These are phyloP conservation scores for Forbesichthys papilliferus DNA, from an alignment of 2,113 vertebrate genomes.

Conservation along the genomic window DNA sequence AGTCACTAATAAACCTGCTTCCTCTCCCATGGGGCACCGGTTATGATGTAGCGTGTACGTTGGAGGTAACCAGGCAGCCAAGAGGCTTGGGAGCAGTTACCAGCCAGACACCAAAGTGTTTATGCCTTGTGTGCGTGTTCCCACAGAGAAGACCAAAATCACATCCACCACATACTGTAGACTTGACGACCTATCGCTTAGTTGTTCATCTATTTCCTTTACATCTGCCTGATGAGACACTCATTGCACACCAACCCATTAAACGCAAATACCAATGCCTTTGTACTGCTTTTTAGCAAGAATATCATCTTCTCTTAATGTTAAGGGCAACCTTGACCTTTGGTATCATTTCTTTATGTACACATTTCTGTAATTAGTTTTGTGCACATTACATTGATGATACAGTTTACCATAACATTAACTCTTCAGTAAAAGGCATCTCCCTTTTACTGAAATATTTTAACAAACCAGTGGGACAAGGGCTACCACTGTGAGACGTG, in stretches of 20 bases:
- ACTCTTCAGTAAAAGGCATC: neutral
- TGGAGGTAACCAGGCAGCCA: slow-evolving; percentile 71
- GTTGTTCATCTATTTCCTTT: slow-evolving; percentile 64
- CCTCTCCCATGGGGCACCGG: slow-evolving; percentile 36
- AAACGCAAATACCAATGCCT: slow-evolving; percentile 51
- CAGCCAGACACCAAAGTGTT: slow-evolving; percentile 61
- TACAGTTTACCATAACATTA: neutral
- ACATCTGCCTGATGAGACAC: slow-evolving; percentile 45
- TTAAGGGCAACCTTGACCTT: neutral
- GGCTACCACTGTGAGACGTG: neutral
- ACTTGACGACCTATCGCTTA: slow-evolving; percentile 37
- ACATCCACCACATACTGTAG: slow-evolving; percentile 18
- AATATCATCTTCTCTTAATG: neutral
- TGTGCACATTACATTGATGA: neutral
- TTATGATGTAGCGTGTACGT: slow-evolving; percentile 43
- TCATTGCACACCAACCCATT: slow-evolving; percentile 5
- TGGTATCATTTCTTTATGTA: neutral
- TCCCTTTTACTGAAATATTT: too few species aligned
- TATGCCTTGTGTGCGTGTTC: slow-evolving; percentile 40
- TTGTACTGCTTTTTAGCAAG: slow-evolving; percentile 28
- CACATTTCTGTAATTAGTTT: too few species aligned
- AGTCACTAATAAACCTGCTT: slow-evolving; percentile 15
- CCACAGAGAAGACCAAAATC: slow-evolving; percentile 34
- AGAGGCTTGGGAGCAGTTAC: slow-evolving; percentile 59
- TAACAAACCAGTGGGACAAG: too few species aligned